Conservation (phyloP, 2,113 vertebrate genomes). For the Larimichthys crocea region DNA sequence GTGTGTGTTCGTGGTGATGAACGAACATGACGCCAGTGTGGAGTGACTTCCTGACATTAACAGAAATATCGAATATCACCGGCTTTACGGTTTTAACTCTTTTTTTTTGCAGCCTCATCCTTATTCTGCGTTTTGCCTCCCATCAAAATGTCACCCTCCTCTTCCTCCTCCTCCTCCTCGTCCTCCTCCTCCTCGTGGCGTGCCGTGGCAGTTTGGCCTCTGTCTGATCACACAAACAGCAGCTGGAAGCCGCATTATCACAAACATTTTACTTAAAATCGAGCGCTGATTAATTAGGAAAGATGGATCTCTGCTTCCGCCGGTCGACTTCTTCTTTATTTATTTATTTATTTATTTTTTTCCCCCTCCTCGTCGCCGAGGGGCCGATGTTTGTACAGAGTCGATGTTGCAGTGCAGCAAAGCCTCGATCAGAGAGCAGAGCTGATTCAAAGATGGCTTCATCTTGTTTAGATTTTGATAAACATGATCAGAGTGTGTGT, state of each 20-base stretch:
- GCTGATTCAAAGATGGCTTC: slow-evolving; percentile 66
- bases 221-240: neutral
- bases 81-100: neutral
- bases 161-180: too few relatives aligned
- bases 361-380: neutral
- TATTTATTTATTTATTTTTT: too few relatives aligned
- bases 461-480: slow-evolving; percentile 70
- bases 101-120: slow-evolving; percentile 19
- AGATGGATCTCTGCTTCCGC: slow-evolving; percentile 39
- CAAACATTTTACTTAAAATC: slow-evolving; percentile 43
- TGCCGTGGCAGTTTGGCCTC: slow-evolving; percentile 25
- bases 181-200: neutral
- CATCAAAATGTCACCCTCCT: slow-evolving; percentile 21
- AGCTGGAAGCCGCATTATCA: slow-evolving; percentile 24
- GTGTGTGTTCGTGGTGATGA: neutral
- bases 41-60: slow-evolving; percentile 10
- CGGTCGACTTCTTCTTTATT: neutral
- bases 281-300: slow-evolving; percentile 50
- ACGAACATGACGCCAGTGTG: neutral
- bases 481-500: slow-evolving; percentile 52
- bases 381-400: slow-evolving; percentile 62
- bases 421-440: slow-evolving; percentile 53
- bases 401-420: slow-evolving; percentile 35
- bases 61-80: neutral
- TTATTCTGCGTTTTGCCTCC: slow-evolving; percentile 22